Percentiles rank a stretch among this genome's conserved stretches.
Evolutionary conservation across 2,888 invertebrate species (phyloP).

Genomic region (Lysandra bellargus): DNA sequence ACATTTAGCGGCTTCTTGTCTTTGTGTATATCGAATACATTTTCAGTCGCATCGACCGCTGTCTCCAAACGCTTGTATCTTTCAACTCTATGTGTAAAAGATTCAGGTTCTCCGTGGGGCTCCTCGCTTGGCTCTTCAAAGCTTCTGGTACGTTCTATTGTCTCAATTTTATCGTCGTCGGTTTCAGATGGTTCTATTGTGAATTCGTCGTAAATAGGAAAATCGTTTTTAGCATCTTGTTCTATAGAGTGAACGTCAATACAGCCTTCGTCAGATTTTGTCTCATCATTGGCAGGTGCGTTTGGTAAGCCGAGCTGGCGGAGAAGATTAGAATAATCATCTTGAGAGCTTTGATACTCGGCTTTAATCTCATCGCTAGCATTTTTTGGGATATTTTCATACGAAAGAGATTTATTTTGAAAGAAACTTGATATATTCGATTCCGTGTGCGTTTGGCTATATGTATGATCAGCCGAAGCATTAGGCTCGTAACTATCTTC

Average conservation of each 20-base stretch:
- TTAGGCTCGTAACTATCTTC: slow-evolving; percentile 38
- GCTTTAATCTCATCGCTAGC: slow-evolving; percentile 67
- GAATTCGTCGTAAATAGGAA: slow-evolving; percentile 66
- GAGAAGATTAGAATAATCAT: slow-evolving; percentile 50
- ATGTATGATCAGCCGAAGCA: slow-evolving; percentile 47
- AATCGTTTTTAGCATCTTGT: slow-evolving; percentile 70
- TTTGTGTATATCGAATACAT: slow-evolving; percentile 41
- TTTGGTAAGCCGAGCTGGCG: slow-evolving; percentile 57
- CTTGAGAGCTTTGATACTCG: slow-evolving; percentile 56
- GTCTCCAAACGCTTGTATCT: slow-evolving; percentile 61
- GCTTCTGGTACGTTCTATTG: slow-evolving; percentile 50
- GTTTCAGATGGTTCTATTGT: slow-evolving; percentile 68
- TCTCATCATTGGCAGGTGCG: slow-evolving; percentile 64
- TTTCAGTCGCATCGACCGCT: slow-evolving; percentile 43
- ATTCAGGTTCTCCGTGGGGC: slow-evolving; percentile 51
- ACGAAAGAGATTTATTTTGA: slow-evolving; percentile 54
- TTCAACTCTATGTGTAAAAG: slow-evolving; percentile 68
- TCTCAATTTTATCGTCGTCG: slow-evolving; percentile 67
- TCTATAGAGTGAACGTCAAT: slow-evolving; percentile 71
- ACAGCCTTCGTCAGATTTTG: slow-evolving; percentile 64
- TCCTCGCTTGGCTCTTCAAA: slow-evolving; percentile 53
- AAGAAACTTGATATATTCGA: slow-evolving; percentile 53
- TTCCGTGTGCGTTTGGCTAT: slow-evolving; percentile 48
- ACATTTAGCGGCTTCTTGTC: slow-evolving; percentile 41
- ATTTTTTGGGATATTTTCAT: slow-evolving; percentile 57